A percentile compares a stretch with the other conserved stretches of the same genome.
Conservation (phyloP, 2,113 vertebrate genomes). For the Strix aluco region DNA sequence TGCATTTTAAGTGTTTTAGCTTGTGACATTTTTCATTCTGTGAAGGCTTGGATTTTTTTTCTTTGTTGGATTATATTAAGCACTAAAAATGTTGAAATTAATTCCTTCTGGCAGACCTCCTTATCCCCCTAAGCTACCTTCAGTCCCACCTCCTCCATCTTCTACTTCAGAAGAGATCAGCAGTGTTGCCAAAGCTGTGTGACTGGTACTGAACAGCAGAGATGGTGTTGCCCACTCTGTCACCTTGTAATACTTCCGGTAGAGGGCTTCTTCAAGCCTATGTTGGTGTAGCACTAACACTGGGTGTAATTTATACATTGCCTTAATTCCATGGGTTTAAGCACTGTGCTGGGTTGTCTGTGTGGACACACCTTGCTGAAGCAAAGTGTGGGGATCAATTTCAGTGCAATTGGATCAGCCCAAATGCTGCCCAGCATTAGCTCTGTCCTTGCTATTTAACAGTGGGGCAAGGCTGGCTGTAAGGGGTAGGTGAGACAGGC, state of each 20-base stretch:
- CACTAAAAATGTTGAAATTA: not conserved
- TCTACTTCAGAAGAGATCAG: not conserved
- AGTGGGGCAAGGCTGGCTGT: not conserved
- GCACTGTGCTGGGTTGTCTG: not conserved
- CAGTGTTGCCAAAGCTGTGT: not conserved
- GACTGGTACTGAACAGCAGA: not conserved
- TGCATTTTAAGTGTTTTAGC: not conserved
- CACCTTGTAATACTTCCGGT: not conserved
- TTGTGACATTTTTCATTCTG: not conserved
- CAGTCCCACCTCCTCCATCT: not conserved
- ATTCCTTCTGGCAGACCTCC: not conserved
- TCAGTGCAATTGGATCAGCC: not conserved
- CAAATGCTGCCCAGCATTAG: not conserved
- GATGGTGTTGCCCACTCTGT: not conserved
- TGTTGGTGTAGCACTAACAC: not conserved
- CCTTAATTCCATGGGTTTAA: not conserved
- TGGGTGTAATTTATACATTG: not conserved
- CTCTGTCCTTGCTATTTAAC: not conserved
- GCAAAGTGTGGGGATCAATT: not conserved
- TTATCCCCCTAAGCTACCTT: not conserved
- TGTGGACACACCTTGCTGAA: not conserved
- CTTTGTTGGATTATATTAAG: not conserved
- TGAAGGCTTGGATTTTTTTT: not conserved
- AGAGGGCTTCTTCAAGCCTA: not conserved
- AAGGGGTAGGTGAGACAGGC: not conserved